phyloP scores from a whole-genome alignment of 2,797 vertebrate species.

The Adrianichthys oophorus region DNA sequence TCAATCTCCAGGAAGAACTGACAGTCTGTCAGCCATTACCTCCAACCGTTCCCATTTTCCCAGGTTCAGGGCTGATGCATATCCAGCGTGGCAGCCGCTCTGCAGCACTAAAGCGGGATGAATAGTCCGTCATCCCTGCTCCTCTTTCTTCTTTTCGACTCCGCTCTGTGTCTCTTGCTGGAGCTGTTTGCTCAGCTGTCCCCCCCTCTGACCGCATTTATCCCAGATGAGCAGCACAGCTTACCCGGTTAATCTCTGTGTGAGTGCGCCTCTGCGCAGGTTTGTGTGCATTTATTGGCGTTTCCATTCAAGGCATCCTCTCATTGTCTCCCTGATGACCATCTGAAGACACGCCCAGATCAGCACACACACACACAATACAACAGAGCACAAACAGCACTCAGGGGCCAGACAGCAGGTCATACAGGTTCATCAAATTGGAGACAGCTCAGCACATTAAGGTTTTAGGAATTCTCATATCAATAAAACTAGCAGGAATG shows the following conservation, averaged over 20 bases:
- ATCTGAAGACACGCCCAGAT: conserved; percentile 65
- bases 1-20: not conserved
- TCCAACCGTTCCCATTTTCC: conserved; percentile 45
- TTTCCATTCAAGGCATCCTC: conserved; percentile 44
- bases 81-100: conserved; percentile 73
- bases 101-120: conserved; percentile 46
- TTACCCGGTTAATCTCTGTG: conserved; percentile 72
- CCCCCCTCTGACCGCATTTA: conserved; percentile 72
- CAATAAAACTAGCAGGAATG: not conserved
- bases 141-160: conserved; percentile 39
- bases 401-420: conserved; percentile 15
- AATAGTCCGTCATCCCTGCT: conserved; percentile 65
- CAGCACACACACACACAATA: conserved; percentile 14
- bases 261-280: conserved; percentile 20
- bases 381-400: conserved; percentile 19
- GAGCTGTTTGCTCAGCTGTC: conserved; percentile 74
- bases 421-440: conserved; percentile 20
- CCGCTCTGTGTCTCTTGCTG: conserved; percentile 56
- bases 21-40: conserved; percentile 47
- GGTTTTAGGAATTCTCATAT: conserved; percentile 10
- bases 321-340: conserved; percentile 52
- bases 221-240: conserved; percentile 71
- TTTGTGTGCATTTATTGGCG: conserved; percentile 21
- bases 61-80: conserved; percentile 59
- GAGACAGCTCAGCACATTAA: conserved; percentile 20